Conservation (phyloP, 2,113 vertebrate genomes). For the Ranitomeya variabilis region DNA sequence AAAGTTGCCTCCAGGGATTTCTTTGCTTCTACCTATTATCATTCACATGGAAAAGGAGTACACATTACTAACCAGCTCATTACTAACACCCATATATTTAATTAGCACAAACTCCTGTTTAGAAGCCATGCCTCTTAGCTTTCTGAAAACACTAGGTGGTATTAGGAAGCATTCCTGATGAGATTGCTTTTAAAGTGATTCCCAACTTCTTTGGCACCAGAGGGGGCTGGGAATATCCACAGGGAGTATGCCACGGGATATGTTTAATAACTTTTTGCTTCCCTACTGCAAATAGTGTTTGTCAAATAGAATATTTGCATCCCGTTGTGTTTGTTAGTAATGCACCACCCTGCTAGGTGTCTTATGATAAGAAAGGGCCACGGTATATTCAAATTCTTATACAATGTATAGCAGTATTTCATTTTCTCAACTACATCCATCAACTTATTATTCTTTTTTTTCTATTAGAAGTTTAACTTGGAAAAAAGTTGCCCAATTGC, state of each 20-base stretch:
- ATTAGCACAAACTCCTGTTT: not conserved
- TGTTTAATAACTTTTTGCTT: conserved; percentile 9
- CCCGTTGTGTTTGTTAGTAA: not conserved
- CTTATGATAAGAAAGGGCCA: not conserved
- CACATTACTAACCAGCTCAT: not conserved
- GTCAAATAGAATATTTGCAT: not conserved
- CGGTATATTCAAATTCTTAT: not conserved
- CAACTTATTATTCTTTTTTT: not conserved
- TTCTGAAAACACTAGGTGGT: not conserved
- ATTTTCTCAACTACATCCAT: not conserved
- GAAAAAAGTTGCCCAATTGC: not conserved
- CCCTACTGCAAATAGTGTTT: not conserved
- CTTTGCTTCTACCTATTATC: not conserved
- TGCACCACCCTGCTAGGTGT: not conserved
- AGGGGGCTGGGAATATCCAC: conserved; percentile 6
- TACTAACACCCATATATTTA: not conserved
- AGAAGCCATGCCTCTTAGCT: not conserved
- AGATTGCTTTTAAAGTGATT: conserved; percentile 18
- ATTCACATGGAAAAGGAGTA: not conserved
- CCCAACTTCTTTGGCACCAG: not conserved
- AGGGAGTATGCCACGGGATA: conserved; percentile 1
- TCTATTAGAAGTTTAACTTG: not conserved
- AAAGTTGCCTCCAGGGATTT: not conserved
- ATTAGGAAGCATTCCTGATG: conserved; percentile 17
- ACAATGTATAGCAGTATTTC: not conserved